A percentile compares a stretch with the other conserved stretches of the same genome.
phyloP scores from a whole-genome alignment of 2,797 vertebrate species.

The Gambelia wislizenii region DNA sequence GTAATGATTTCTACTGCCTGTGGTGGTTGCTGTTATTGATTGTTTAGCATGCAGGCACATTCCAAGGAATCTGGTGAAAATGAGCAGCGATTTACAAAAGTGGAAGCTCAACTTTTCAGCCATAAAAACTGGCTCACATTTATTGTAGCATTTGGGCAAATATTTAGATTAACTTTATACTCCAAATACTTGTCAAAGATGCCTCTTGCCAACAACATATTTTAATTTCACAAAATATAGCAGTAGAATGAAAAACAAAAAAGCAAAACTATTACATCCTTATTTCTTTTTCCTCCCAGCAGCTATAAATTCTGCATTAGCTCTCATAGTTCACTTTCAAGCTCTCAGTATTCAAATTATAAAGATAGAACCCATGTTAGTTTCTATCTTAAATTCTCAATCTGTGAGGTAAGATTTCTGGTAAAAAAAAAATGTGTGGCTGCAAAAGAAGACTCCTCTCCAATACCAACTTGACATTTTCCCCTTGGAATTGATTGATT shows the following conservation, averaged over 20 bases:
- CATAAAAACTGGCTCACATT: conserved; percentile 24
- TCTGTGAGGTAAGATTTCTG: not conserved
- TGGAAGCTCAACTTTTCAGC: conserved; percentile 36
- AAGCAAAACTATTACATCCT: not conserved
- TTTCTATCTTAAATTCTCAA: not conserved
- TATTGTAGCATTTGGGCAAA: conserved; percentile 50
- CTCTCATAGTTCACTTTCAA: not conserved
- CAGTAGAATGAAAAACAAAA: not conserved
- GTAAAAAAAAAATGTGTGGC: too few relatives aligned
- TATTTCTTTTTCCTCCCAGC: not conserved
- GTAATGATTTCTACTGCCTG: conserved; percentile 23
- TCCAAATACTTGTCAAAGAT: conserved; percentile 33
- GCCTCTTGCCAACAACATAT: not conserved
- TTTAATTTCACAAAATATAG: conserved; percentile 22
- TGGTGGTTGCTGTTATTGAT: not conserved
- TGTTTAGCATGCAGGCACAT: conserved; percentile 29
- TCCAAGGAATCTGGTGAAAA: conserved; percentile 22
- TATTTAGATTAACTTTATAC: conserved; percentile 60
- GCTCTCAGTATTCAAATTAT: not conserved
- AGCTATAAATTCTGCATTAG: conserved; percentile 12
- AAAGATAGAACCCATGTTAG: not conserved
- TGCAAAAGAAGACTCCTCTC: not conserved
- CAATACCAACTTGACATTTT: not conserved
- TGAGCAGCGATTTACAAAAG: conserved; percentile 47
- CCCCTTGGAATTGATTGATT: too few relatives aligned